phyloP scores from a whole-genome alignment of 2,113 vertebrate species.

The Phainopepla nitens region DNA sequence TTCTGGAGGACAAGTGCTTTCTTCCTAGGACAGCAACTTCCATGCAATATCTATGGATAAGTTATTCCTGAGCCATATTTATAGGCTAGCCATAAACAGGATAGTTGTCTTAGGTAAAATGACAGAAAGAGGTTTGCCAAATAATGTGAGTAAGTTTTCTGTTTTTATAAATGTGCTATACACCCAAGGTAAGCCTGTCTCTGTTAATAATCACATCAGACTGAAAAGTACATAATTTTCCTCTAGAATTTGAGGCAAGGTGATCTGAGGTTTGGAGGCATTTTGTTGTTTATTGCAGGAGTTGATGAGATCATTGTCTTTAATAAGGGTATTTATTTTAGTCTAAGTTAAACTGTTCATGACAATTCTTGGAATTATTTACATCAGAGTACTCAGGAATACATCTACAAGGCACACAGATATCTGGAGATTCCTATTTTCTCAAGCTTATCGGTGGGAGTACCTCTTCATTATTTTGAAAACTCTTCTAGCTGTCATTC shows the following conservation, averaged over 20 bases:
- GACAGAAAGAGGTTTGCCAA: not conserved
- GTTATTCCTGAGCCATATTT: not conserved
- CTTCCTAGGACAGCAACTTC: not conserved
- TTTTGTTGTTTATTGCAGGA: not conserved
- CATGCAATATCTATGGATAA: not conserved
- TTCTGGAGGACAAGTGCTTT: not conserved
- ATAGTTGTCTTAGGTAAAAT: not conserved
- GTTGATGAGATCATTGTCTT: not conserved
- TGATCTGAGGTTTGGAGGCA: not conserved
- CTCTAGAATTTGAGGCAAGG: not conserved
- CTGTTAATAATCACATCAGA: not conserved
- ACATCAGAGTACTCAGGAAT: not conserved
- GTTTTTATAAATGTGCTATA: not conserved
- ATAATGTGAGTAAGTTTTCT: not conserved
- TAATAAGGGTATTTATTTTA: not conserved
- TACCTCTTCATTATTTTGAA: not conserved
- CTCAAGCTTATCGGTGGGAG: not conserved
- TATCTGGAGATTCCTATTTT: not conserved
- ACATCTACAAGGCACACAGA: not conserved
- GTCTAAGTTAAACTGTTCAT: not conserved
- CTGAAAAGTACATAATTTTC: not conserved
- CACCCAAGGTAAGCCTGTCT: accelerated
- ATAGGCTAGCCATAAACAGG: not conserved
- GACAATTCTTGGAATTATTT: not conserved
- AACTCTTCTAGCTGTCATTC: not conserved